phyloP scores from a whole-genome alignment of 2,113 vertebrate genomes.

The Phalacrocorax pelagicus region DNA sequence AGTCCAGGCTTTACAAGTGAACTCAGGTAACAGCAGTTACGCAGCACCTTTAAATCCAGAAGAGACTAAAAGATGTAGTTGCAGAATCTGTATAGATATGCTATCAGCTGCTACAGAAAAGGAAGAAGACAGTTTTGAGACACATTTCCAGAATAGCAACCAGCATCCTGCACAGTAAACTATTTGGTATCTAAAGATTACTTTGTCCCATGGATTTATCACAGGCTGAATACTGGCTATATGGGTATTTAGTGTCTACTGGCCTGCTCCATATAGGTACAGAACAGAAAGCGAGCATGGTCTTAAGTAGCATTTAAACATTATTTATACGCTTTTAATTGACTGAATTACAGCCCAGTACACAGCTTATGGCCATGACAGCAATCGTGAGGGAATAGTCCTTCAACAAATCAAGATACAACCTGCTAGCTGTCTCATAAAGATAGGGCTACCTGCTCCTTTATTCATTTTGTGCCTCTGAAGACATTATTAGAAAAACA shows the following conservation, averaged over 20 bases:
- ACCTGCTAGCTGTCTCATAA: not conserved
- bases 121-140: not conserved
- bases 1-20: not conserved
- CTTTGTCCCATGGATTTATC: not conserved
- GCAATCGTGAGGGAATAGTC: not conserved
- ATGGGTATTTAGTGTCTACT: not conserved
- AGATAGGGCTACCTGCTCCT: conserved; percentile 1
- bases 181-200: not conserved
- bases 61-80: not conserved
- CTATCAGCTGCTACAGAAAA: not conserved
- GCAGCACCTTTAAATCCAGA: not conserved
- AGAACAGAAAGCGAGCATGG: not conserved
- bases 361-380: not conserved
- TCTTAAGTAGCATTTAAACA: not conserved
- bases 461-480: conserved; percentile 9
- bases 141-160: not conserved
- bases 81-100: not conserved
- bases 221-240: not conserved
- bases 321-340: conserved; percentile 42
- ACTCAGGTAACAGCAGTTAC: not conserved
- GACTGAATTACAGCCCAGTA: conserved; percentile 11
- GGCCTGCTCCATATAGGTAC: not conserved
- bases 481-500: conserved; percentile 34
- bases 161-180: not conserved
- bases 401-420: conserved; percentile 27